Evolutionary conservation across 2,888 invertebrate species (phyloP), one percentile per base, ranked within the genome.

Genomic region (Pemphredon lugubris): DNA sequence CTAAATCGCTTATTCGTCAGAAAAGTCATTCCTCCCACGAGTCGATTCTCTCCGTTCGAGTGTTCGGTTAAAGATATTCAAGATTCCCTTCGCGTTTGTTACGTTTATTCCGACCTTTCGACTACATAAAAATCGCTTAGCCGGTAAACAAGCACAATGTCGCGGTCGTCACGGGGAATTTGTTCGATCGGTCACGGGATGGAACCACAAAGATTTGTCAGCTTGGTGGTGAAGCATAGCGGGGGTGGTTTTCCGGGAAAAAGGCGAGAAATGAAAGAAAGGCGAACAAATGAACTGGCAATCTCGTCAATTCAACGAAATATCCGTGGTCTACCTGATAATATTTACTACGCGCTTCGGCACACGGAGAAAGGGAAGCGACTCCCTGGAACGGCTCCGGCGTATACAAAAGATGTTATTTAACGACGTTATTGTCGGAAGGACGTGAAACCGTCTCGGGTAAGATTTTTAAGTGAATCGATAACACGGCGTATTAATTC

Each of bases 241-340:
- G 48, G 55, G 57, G 44, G n/a, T 51, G 50, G 14, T 11, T 23
- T 60, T 40, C 44, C 20, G 30, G 39, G 58, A 67, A 58, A 45
- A 45, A 37, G 11, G 30, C 16, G 42, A 37, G 37, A 16, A 13
- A 20, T 6, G 20, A 44, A 51, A 64, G 60, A 63, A 61, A 45
- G 32, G 59, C 39, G 48, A 48, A 59, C 44, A 60, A 67, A 61
- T 42, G 63, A 73, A 45, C 67, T 60, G 58, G 58, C 61, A 59
- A 72, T 76, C 68, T 61, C 68, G 51, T 74, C 71, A 42, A 74
- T 74, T 71, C 74, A 71, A 39, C 18, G 48, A 34, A 70, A 61
- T 48, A 61, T 47, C 59, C 65, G 58, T 63, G 42, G 18, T 58
- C 53, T 53, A 53, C 51, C 60, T 39, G 71, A 71, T 73, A 66